These are phyloP conservation scores for Paramacrobiotus metropolitanus DNA, from an alignment of 1,140 invertebrate species.

Conservation along the genomic window DNA sequence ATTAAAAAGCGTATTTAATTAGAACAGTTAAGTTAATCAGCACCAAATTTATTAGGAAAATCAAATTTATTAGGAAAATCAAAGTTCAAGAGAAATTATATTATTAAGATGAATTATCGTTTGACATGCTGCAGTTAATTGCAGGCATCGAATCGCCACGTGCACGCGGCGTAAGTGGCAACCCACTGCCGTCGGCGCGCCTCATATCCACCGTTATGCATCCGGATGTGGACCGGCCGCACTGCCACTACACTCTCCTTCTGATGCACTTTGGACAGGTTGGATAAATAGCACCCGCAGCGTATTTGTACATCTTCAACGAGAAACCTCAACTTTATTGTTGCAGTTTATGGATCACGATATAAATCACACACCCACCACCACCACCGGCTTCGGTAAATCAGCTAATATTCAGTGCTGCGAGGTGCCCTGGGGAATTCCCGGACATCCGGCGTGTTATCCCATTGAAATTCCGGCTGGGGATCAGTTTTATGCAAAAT, in stretches of 20 bases:
- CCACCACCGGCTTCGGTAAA: constrained; percentile 23
- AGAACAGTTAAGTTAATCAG: too few species aligned
- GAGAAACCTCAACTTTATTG: too few species aligned
- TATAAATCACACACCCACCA: constrained; percentile 66
- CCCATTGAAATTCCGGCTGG: constrained; percentile 65
- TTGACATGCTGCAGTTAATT: neutral
- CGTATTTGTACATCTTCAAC: too few species aligned
- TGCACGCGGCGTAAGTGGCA: neutral
- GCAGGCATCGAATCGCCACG: neutral
- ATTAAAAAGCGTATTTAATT: neutral
- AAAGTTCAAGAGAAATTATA: neutral
- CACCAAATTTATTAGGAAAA: neutral
- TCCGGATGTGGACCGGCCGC: constrained; percentile 1
- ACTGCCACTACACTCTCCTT: neutral
- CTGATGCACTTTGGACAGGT: constrained; percentile 4
- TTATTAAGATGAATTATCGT: neutral
- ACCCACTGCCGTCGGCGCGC: neutral
- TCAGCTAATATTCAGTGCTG: constrained; percentile 35
- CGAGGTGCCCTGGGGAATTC: constrained; percentile 32
- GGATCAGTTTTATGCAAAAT: constrained; percentile 69
- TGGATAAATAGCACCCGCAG: too few species aligned
- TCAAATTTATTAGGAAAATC: neutral
- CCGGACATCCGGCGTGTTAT: constrained; percentile 57
- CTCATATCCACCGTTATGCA: neutral
- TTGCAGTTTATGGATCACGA: constrained; percentile 68